A percentile compares a stretch with the other conserved stretches of the same genome.
phyloP scores from a whole-genome alignment of 2,797 vertebrate species.

The Esox masquinongy region DNA sequence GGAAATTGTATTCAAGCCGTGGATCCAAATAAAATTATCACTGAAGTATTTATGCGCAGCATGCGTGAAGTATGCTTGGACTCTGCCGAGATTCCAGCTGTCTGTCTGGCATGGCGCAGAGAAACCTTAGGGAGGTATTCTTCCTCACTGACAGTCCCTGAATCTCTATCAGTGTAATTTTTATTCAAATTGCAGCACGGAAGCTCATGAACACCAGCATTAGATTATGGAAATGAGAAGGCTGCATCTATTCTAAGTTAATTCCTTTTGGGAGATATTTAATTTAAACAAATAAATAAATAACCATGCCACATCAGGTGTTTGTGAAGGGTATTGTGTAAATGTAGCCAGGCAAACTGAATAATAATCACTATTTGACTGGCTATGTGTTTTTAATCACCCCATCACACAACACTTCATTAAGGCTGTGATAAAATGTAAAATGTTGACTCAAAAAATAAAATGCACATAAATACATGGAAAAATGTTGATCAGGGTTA shows the following conservation, averaged over 20 bases:
- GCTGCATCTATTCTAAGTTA: constrained; percentile 69
- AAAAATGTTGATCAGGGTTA: neutral
- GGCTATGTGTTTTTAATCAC: constrained; percentile 60
- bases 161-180: constrained; percentile 68
- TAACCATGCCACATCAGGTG: constrained; percentile 67
- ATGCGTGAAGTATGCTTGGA: neutral
- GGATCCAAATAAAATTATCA: constrained; percentile 17
- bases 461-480: neutral
- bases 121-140: constrained; percentile 58
- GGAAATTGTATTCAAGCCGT: constrained; percentile 16
- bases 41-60: constrained; percentile 22
- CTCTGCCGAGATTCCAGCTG: neutral
- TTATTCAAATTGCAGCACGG: constrained; percentile 69
- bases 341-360: constrained; percentile 66
- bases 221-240: constrained; percentile 79
- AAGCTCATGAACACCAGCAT: constrained; percentile 73
- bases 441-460: constrained; percentile 41
- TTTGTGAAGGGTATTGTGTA: constrained; percentile 70
- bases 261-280: constrained; percentile 78
- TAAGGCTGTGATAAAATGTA: constrained; percentile 68
- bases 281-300: constrained; percentile 80
- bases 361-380: constrained; percentile 69
- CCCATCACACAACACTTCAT: constrained; percentile 73
- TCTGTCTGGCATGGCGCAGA: constrained; percentile 29
- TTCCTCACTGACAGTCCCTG: constrained; percentile 43